A percentile compares a stretch with the other conserved stretches of the same genome.
Conservation (phyloP, 2,797 vertebrate genomes). For the Phrynocephalus forsythii region DNA sequence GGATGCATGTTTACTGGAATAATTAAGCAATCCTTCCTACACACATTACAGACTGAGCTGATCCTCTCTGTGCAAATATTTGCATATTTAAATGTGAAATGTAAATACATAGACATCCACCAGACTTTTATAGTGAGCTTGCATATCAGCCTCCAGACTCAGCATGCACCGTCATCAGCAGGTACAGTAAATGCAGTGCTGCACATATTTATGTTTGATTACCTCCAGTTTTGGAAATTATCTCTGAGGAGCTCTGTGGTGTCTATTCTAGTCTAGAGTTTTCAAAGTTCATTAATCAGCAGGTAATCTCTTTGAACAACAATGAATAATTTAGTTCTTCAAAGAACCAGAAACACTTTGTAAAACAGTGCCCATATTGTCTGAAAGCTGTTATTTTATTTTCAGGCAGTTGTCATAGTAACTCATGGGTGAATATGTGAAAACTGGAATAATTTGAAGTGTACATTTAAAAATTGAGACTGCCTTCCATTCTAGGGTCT, state of each 20-base stretch:
- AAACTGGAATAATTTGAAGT: conserved; percentile 54
- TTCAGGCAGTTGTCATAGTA: conserved; percentile 62
- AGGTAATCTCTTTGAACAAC: conserved; percentile 64
- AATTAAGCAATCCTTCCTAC: neutral
- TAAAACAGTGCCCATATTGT: conserved; percentile 31
- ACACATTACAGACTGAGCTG: neutral
- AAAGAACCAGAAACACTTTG: conserved; percentile 47
- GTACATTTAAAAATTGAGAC: conserved; percentile 51
- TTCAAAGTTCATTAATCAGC: conserved; percentile 63
- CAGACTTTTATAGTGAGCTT: conserved; percentile 40
- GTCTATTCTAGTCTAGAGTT: conserved; percentile 24
- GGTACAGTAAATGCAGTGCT: neutral
- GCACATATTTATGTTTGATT: conserved; percentile 60
- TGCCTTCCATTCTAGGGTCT: conserved; percentile 35
- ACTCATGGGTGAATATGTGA: neutral
- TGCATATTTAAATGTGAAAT: neutral
- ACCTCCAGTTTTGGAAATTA: conserved; percentile 50
- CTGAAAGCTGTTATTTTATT: conserved; percentile 53
- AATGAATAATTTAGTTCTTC: conserved; percentile 40
- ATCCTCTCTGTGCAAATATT: conserved; percentile 6
- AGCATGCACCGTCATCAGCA: conserved; percentile 43
- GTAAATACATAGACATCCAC: conserved; percentile 1
- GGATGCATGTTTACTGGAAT: neutral
- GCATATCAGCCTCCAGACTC: conserved; percentile 27
- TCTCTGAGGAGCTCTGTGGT: neutral